phyloP scores from a whole-genome alignment of 2,113 vertebrate genomes.

The Phycodurus eques region DNA sequence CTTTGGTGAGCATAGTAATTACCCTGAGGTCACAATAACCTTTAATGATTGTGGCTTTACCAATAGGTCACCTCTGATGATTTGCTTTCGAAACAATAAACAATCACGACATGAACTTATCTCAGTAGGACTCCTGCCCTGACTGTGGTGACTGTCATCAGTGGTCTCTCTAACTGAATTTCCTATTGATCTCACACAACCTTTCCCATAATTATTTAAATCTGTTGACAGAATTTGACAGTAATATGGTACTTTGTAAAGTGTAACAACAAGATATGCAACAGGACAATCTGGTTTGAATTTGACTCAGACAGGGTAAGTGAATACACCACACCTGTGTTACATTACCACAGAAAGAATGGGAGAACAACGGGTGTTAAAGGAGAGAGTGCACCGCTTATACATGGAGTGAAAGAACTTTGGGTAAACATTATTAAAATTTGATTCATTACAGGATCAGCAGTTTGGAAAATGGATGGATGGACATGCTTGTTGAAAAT shows the following conservation, averaged over 20 bases:
- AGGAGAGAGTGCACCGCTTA: conserved; percentile 17
- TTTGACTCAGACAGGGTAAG: conserved; percentile 41
- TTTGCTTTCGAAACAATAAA: neutral
- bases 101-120: conserved; percentile 11
- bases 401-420: conserved; percentile 47
- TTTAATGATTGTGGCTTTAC: conserved; percentile 28
- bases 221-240: conserved; percentile 69
- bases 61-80: conserved; percentile 43
- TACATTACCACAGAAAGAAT: conserved; percentile 58
- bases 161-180: conserved; percentile 72
- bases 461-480: too few relatives aligned
- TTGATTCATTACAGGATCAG: conserved; percentile 48
- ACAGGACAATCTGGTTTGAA: conserved; percentile 64
- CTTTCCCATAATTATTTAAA: conserved; percentile 75
- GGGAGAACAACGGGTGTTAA: conserved; percentile 19
- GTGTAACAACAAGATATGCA: conserved; percentile 62
- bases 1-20: conserved; percentile 34
- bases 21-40: conserved; percentile 20
- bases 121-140: conserved; percentile 12
- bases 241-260: conserved; percentile 66
- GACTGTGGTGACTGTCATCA: conserved; percentile 47
- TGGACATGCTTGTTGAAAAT: neutral
- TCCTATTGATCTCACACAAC: conserved; percentile 64
- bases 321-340: conserved; percentile 64
- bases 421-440: conserved; percentile 36